Percentiles rank a stretch among this genome's conserved stretches.
Conservation (phyloP, 2,113 vertebrate species). For the Amazona vittata region DNA sequence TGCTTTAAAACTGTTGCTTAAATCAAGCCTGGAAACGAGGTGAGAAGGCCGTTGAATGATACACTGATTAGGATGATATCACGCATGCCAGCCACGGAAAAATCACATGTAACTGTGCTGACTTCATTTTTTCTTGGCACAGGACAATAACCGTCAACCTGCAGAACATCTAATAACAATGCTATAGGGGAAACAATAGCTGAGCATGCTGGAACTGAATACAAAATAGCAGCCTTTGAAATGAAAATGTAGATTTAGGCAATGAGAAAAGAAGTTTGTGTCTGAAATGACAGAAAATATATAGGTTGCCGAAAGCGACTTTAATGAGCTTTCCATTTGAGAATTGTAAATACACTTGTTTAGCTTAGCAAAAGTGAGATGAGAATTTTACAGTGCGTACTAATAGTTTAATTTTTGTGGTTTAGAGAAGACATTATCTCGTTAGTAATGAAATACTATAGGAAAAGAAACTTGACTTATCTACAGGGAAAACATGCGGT, state of each 20-base stretch:
- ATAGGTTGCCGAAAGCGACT: background rate
- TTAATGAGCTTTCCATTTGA: background rate
- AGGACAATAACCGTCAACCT: slow-evolving; percentile 1
- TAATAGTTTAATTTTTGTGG: slow-evolving; percentile 17
- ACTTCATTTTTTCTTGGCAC: slow-evolving; percentile 51
- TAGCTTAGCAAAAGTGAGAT: background rate
- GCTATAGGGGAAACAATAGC: background rate
- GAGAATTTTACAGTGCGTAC: background rate
- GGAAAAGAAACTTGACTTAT: background rate
- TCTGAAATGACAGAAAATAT: background rate
- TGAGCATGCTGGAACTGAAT: background rate
- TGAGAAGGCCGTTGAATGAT: slow-evolving; percentile 11
- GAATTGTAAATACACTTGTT: background rate
- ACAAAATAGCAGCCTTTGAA: background rate
- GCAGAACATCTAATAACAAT: slow-evolving; percentile 29
- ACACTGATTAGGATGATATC: slow-evolving; percentile 23
- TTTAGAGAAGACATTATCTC: background rate
- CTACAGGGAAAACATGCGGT: background rate
- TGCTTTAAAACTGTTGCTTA: slow-evolving; percentile 28
- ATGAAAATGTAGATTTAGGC: background rate
- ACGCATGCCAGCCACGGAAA: background rate
- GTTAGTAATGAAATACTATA: background rate
- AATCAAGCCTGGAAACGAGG: slow-evolving; percentile 17
- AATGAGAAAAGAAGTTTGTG: background rate
- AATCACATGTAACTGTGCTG: slow-evolving; percentile 26